phyloP scores from a whole-genome alignment of 1,140 invertebrate species.

The Hycleus cichorii region DNA sequence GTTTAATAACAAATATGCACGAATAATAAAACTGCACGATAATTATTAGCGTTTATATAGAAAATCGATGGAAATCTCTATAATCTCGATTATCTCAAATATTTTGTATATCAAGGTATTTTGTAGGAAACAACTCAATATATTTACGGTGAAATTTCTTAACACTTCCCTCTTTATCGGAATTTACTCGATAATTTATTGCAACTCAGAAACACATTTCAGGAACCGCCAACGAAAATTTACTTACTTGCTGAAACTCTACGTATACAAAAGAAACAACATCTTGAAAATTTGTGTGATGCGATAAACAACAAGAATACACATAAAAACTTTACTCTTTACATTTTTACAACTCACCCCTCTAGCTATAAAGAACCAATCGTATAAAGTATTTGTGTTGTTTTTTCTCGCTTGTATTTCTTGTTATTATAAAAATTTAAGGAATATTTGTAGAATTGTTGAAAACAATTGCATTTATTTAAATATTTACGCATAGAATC shows the following conservation, averaged over 20 bases:
- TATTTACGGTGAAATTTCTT: slow-evolving; percentile 12
- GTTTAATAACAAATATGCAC: too few relatives aligned
- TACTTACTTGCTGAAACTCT: slow-evolving; percentile 14
- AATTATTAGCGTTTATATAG: too few relatives aligned
- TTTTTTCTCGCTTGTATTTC: too few relatives aligned
- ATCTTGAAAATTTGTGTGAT: slow-evolving; percentile 8
- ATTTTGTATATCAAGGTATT: slow-evolving; percentile 8
- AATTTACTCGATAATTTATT: slow-evolving; percentile 16
- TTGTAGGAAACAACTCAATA: slow-evolving; percentile 9
- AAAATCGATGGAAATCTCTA: slow-evolving; percentile 8
- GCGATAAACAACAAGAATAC: slow-evolving; percentile 2
- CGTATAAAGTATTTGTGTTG: too few relatives aligned
- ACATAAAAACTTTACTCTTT: too few relatives aligned
- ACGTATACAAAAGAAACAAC: slow-evolving; percentile 3
- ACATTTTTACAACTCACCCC: too few relatives aligned
- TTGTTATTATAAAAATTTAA: too few relatives aligned
- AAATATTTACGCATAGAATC: too few relatives aligned
- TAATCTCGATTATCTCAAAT: slow-evolving; percentile 11
- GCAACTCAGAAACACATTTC: slow-evolving; percentile 10
- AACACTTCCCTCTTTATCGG: slow-evolving; percentile 15
- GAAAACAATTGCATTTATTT: too few relatives aligned
- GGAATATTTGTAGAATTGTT: too few relatives aligned
- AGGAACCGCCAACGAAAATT: slow-evolving; percentile 10
- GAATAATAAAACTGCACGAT: too few relatives aligned
- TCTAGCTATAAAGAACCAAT: too few relatives aligned